Base-by-base conservation (phyloP, 2,113 vertebrate genomes). In the Marmota flaviventris region DNA sequence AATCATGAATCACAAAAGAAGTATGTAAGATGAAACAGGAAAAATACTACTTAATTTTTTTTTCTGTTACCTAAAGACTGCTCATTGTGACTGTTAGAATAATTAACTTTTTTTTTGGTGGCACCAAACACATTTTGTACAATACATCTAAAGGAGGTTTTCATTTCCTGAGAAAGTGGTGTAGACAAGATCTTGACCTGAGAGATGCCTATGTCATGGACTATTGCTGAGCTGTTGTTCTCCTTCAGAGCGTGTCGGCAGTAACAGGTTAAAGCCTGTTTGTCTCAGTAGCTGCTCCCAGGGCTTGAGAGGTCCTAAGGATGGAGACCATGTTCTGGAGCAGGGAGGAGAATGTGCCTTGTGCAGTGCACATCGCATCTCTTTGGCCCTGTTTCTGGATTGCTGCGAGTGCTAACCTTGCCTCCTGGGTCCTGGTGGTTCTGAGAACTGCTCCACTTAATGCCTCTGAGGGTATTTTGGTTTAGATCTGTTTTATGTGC, bases 181-280 rank as follows among this genome's bases (percentile, higher is more conserved):
- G 39, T 63, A 81, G 48, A 34, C 25, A 58, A 65, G 34, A 63
- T 78, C 34, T 76, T 25, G n/a, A 56, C 39, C 45, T 45, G 22
- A 2, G 51, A 76, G n/a, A 10, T 1, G 7, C 7, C 39, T 24
- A 39, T 72, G 81, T 11, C 4, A 4, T 17, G 82, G 42, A 77
- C 17, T 34, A 18, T 16, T 17, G 75, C 25, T 93, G 45, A 85
- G n/a, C 79, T 67, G 92, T 81, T 91, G 22, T 96, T 85, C 24
- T 79, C 85, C 27, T 29, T 93, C 16, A 73, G 34, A 86, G 27
- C 6, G 2, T 39, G 34, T 58, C 18, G 32, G 5, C 22, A n/a
- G 6, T 45, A 56, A 45, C 10, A 77, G 32, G 14, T 10, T 32
- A 73, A 27, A 34, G 20, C 11, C 25, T 42, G 17, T 14, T 37